Conservation (phyloP, 2,888 invertebrate genomes). For the Apamea epomidion region DNA sequence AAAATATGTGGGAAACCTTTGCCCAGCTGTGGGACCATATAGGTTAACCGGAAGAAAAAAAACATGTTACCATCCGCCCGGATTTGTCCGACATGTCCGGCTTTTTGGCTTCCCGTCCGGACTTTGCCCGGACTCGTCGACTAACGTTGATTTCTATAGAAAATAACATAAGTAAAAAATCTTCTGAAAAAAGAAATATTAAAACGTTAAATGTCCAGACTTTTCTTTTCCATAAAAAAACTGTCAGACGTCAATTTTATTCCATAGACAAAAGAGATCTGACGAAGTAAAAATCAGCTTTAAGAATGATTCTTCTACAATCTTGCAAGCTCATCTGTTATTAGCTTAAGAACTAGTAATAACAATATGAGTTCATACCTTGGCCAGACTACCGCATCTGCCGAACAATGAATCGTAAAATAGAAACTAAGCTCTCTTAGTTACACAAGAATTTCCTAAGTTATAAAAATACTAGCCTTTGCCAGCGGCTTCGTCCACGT, state of each 20-base stretch:
- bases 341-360: neutral
- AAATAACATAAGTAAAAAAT: too few relatives aligned
- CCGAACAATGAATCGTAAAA: slow-evolving; percentile 37
- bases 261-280: neutral
- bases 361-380: neutral
- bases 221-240: neutral
- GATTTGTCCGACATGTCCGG: too few relatives aligned
- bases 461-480: neutral
- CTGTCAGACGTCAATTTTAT: neutral
- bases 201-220: too few relatives aligned
- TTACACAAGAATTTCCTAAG: slow-evolving; percentile 11
- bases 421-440: slow-evolving; percentile 3
- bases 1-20: too few relatives aligned
- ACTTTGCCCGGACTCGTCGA: too few relatives aligned
- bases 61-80: too few relatives aligned
- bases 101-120: too few relatives aligned
- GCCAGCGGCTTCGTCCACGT: neutral
- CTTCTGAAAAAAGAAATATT: too few relatives aligned
- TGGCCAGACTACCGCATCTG: neutral
- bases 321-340: neutral
- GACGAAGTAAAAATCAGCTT: neutral
- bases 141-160: too few relatives aligned
- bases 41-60: too few relatives aligned
- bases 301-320: neutral
- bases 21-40: too few relatives aligned